Evolutionary conservation across 2,888 invertebrate species (phyloP).

Genomic region (Baccha elongata): DNA sequence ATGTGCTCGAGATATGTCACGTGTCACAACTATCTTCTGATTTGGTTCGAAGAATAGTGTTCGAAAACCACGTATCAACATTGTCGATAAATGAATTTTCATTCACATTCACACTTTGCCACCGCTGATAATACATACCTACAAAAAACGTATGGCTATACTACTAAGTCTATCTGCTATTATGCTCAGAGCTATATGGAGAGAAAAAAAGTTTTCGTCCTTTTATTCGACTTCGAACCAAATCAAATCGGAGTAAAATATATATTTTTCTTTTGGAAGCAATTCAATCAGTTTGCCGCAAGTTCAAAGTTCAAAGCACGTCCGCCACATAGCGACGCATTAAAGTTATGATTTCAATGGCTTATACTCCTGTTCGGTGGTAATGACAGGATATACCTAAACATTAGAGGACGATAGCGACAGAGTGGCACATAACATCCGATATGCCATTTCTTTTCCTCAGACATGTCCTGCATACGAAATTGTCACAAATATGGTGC

Average conservation of each 20-base stretch:
- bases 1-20: constrained; percentile 61
- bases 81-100: constrained; percentile 59
- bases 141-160: constrained; percentile 2
- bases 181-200: not conserved
- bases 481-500: constrained; percentile 50
- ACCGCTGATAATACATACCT: constrained; percentile 21
- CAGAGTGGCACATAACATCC: constrained; percentile 69
- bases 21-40: constrained; percentile 68
- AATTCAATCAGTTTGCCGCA: constrained; percentile 73
- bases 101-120: constrained; percentile 40
- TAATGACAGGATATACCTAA: constrained; percentile 70
- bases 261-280: constrained; percentile 60
- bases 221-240: constrained; percentile 59
- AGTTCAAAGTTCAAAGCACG: constrained; percentile 73
- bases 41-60: constrained; percentile 62
- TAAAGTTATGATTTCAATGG: constrained; percentile 73
- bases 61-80: constrained; percentile 24
- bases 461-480: constrained; percentile 68
- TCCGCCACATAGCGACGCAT: constrained; percentile 73
- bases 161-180: not conserved
- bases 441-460: constrained; percentile 68
- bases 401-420: constrained; percentile 68
- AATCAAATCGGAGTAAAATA: constrained; percentile 72
- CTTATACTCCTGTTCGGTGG: constrained; percentile 71
- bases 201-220: not conserved